Percentiles rank a stretch among this genome's conserved stretches.
These are phyloP conservation scores for Eupristina koningsbergeri DNA, from an alignment of 1,140 invertebrate genomes.

Conservation along the genomic window DNA sequence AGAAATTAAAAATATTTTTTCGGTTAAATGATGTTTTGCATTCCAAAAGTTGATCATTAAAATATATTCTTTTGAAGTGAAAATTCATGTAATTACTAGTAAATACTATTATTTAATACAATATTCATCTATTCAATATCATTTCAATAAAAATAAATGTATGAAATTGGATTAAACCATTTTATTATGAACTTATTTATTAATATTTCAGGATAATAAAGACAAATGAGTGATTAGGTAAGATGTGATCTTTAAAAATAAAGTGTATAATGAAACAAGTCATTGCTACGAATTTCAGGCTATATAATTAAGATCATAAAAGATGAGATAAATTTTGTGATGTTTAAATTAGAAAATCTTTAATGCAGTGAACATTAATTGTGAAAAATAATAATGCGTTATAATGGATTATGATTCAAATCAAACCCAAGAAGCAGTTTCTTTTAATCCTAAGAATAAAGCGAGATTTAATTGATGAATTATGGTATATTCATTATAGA, in stretches of 20 bases:
- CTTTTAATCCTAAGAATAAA: background rate
- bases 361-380: background rate
- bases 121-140: no score
- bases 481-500: background rate
- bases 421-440: background rate
- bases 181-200: no score
- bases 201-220: background rate
- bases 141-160: no score
- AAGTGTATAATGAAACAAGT: background rate
- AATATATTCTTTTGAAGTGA: no score
- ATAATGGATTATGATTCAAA: background rate
- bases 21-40: no score
- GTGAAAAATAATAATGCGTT: background rate
- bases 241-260: background rate
- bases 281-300: background rate
- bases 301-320: background rate
- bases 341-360: background rate
- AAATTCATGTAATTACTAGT: no score
- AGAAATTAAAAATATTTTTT: no score
- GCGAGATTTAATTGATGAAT: background rate
- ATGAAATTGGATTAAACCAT: no score
- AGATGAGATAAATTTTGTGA: background rate
- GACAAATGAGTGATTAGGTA: background rate
- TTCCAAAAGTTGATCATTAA: no score
- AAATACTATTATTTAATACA: no score